Conservation (phyloP, 2,888 invertebrate genomes). For the Stramonita haemastoma region DNA sequence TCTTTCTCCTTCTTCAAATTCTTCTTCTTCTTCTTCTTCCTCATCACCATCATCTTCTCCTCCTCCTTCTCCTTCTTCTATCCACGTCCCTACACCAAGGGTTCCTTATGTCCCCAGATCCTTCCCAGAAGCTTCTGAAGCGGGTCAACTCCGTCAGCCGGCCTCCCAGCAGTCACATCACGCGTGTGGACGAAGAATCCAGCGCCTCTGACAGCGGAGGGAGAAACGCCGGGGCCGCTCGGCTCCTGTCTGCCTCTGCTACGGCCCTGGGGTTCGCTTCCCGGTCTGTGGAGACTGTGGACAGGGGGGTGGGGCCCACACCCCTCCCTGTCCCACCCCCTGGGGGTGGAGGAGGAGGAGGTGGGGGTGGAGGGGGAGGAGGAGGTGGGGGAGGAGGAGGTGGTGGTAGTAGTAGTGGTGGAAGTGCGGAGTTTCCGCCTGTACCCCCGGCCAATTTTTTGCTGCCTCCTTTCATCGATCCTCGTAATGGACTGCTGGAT, state of each 20-base stretch:
- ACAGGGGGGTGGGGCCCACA: constrained; percentile 75
- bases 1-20: not conserved
- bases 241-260: not conserved
- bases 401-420: not conserved
- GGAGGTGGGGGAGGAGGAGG: not conserved
- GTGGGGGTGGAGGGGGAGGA: not conserved
- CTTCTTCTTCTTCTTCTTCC: not conserved
- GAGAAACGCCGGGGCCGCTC: constrained; percentile 37
- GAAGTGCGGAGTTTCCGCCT: not conserved
- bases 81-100: not conserved
- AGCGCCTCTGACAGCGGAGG: constrained; percentile 54
- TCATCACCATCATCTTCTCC: not conserved
- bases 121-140: constrained; percentile 53
- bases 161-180: constrained; percentile 64
- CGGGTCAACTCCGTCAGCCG: constrained; percentile 57
- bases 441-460: constrained; percentile 37
- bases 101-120: constrained; percentile 42
- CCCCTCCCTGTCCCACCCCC: constrained; percentile 62
- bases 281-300: constrained; percentile 72
- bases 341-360: not conserved
- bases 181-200: constrained; percentile 70
- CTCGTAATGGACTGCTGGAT: constrained; percentile 58
- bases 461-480: constrained; percentile 51
- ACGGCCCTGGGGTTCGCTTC: constrained; percentile 1
- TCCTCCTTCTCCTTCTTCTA: not conserved